Conservation (phyloP, 1,140 invertebrate species). For the Temnothorax nylanderi region DNA sequence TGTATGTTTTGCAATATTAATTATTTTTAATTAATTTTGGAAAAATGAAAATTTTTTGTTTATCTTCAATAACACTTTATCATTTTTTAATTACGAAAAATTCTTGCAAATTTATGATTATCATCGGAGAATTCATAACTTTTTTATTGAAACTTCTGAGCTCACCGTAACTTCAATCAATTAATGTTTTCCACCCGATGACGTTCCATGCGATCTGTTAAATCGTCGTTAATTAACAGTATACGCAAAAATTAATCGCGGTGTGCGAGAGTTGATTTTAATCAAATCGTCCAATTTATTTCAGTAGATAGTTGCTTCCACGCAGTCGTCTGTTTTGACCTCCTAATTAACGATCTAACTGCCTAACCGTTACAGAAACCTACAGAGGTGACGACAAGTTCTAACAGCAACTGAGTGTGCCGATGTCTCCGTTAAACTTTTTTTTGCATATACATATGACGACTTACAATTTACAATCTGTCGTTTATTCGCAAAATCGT, state of each 20-base stretch:
- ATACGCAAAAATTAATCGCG: neutral
- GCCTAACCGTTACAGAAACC: conserved; percentile 65
- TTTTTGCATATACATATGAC: conserved; percentile 8
- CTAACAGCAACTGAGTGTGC: conserved; percentile 71
- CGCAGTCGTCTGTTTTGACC: conserved; percentile 39
- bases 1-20: neutral
- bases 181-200: neutral
- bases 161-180: conserved; percentile 44
- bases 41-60: neutral
- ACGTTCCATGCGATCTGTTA: conserved; percentile 8
- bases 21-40: neutral
- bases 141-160: neutral
- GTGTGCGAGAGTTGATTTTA: conserved; percentile 45
- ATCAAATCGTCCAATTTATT: conserved; percentile 8
- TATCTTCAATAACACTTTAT: neutral
- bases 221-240: conserved; percentile 32
- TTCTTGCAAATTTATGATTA: neutral
- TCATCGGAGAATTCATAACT: neutral
- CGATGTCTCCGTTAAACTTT: conserved; percentile 19
- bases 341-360: conserved; percentile 62
- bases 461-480: conserved; percentile 26
- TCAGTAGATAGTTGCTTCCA: conserved; percentile 9
- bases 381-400: conserved; percentile 44
- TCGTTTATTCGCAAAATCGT: conserved; percentile 21
- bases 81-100: neutral